phyloP scores from a whole-genome alignment of 2,888 invertebrate species.

The Ormyrus thymus region DNA sequence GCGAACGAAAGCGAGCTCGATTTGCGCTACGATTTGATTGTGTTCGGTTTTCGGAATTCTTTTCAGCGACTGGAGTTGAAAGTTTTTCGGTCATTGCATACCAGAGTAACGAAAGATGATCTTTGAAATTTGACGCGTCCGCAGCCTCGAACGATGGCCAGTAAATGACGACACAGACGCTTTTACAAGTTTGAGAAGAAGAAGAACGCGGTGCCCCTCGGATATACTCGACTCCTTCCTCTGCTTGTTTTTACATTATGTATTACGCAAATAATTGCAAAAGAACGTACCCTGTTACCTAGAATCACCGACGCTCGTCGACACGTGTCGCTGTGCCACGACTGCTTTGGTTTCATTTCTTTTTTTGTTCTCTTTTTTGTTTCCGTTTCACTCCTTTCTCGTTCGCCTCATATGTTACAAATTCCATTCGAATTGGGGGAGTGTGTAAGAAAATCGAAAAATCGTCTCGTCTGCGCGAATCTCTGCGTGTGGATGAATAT shows the following conservation, averaged over 20 bases:
- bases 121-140: background rate
- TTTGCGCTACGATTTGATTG: slow-evolving; percentile 14
- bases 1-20: background rate
- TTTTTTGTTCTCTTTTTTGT: slow-evolving; percentile 20
- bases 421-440: background rate
- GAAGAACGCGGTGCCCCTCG: slow-evolving; percentile 12
- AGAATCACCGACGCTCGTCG: slow-evolving; percentile 80
- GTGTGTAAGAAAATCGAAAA: slow-evolving; percentile 32
- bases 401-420: background rate
- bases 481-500: background rate
- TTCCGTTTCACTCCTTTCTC: background rate
- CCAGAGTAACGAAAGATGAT: background rate
- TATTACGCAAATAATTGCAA: slow-evolving; percentile 90
- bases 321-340: slow-evolving; percentile 64
- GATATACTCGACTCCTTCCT: slow-evolving; percentile 27
- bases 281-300: slow-evolving; percentile 94
- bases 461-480: background rate
- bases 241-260: slow-evolving; percentile 50
- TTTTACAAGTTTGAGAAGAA: background rate
- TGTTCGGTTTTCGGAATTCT: too few species aligned
- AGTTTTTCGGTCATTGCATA: too few species aligned
- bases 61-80: too few species aligned
- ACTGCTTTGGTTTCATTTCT: slow-evolving; percentile 63
- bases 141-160: slow-evolving; percentile 12
- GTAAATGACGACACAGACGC: slow-evolving; percentile 6